Evolutionary conservation across 2,888 invertebrate genomes (phyloP).

Genomic region (Octonoba sinensis): DNA sequence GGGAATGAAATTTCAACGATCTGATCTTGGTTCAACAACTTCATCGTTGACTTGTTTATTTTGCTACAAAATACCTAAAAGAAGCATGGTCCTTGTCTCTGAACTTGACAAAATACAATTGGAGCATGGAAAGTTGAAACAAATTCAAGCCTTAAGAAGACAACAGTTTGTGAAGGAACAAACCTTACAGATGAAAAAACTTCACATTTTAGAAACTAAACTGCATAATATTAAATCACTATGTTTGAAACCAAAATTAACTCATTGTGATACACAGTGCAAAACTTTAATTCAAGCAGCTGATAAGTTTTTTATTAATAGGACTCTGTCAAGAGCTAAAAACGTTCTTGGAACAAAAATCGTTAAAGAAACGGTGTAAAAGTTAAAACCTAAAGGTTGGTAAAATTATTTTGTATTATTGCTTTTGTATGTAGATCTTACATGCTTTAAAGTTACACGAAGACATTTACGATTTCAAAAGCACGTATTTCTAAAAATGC

Average conservation of each 20-base stretch:
- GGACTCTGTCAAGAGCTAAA: constrained; percentile 20
- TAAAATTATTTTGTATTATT: too few species aligned
- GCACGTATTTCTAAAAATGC: too few species aligned
- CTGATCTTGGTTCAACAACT: constrained; percentile 16
- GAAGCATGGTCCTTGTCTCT: background rate
- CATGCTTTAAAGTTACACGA: too few species aligned
- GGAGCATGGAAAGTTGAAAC: too few species aligned
- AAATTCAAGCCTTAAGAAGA: too few species aligned
- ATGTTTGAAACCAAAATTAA: background rate
- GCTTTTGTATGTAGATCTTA: too few species aligned
- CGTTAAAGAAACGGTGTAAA: too few species aligned
- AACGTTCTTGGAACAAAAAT: too few species aligned
- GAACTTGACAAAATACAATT: too few species aligned
- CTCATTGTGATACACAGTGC: constrained; percentile 22
- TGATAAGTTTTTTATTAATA: constrained; percentile 1
- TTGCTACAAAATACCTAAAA: constrained; percentile 21
- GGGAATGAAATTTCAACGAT: constrained; percentile 4
- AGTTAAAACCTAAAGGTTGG: too few species aligned
- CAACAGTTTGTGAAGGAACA: constrained; percentile 1
- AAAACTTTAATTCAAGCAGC: constrained; percentile 20
- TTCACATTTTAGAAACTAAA: constrained; percentile 10
- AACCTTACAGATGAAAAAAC: background rate
- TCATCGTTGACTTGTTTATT: constrained; percentile 17
- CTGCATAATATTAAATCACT: constrained; percentile 7
- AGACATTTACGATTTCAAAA: too few species aligned